Conservation (phyloP, 2,797 vertebrate genomes). For the Phataginus tricuspis region DNA sequence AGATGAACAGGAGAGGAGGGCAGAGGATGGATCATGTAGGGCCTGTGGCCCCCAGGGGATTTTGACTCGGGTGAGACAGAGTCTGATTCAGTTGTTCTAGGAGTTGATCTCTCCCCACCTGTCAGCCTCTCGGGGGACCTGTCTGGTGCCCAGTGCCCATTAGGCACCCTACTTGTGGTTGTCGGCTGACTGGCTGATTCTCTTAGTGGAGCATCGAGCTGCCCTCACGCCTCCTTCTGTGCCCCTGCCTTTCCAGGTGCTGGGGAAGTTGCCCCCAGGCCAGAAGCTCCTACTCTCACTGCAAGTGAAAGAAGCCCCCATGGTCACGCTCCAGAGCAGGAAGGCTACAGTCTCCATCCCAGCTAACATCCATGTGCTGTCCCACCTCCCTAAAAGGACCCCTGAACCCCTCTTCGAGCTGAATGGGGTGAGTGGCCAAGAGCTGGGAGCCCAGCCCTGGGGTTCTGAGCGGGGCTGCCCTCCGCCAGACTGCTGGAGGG, state of each 20-base stretch:
- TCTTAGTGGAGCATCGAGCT: neutral
- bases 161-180: neutral
- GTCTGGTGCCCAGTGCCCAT: too few species aligned
- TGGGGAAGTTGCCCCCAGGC: slow-evolving; percentile 49
- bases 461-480: neutral
- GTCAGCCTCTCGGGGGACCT: neutral
- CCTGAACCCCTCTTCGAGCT: slow-evolving; percentile 77
- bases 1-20: neutral
- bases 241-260: slow-evolving; percentile 55
- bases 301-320: neutral
- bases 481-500: too few species aligned
- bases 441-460: neutral
- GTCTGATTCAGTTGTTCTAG: fast-evolving
- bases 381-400: neutral
- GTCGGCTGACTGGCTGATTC: neutral
- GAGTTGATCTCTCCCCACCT: neutral
- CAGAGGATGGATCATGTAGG: fast-evolving
- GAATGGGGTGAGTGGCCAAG: slow-evolving; percentile 71
- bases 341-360: slow-evolving; percentile 72
- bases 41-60: neutral
- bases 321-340: slow-evolving; percentile 55
- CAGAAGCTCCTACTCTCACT: slow-evolving; percentile 75
- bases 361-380: neutral
- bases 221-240: neutral
- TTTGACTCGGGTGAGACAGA: neutral